Base-by-base conservation (phyloP, 2,113 vertebrate species). In the Trinectes maculatus region DNA sequence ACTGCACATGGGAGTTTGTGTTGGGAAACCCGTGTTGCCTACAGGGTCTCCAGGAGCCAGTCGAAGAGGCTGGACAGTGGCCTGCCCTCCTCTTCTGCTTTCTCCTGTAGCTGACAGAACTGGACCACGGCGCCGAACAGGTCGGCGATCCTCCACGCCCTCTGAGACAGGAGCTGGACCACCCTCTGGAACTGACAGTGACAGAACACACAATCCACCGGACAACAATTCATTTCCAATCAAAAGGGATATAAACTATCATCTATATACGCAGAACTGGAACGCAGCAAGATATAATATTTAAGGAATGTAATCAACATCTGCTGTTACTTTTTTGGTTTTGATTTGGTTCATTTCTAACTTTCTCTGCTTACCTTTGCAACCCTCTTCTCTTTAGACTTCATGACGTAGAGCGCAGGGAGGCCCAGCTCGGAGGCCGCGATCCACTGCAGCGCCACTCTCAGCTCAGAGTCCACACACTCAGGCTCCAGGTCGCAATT, bases 371-470 rank as follows among this genome's bases (percentile, higher is more conserved):
- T 3, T 92, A 96, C 97, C 96, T 98, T 98, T 80, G 93, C 89
- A 29, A 92, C 82, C 79, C 89, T 92, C 74, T 89, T 93, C 83
- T 96, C 95, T 85, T 95, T 95, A 88, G 94, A 95, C 89, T 94
- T 96, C 85, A 93, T 95, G 86, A 97, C 98, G 86, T 95, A 95
- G 68, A 99, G 93, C 3, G 90, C 91, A 15, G 95, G 92, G 25
- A 98, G 92, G 10, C 97, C 96, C 6, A 99, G 93, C 65, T 99
- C 97, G 0, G 97, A 98, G 34, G 96, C 97, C 0, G 97, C 97
- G 9, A 99, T 96, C 97, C 96, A 99, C 72, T 98, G 97, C 70
- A 99, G 91, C 3, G 93, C 94, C 42, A 94, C 91, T 68, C 94
- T 89, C 24, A 99, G 89, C 80, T 99, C 97, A 0, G 80, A 83